Percentiles rank a stretch among this genome's conserved stretches.
Conservation (phyloP, 1,140 invertebrate genomes). For the Mercenaria mercenaria region DNA sequence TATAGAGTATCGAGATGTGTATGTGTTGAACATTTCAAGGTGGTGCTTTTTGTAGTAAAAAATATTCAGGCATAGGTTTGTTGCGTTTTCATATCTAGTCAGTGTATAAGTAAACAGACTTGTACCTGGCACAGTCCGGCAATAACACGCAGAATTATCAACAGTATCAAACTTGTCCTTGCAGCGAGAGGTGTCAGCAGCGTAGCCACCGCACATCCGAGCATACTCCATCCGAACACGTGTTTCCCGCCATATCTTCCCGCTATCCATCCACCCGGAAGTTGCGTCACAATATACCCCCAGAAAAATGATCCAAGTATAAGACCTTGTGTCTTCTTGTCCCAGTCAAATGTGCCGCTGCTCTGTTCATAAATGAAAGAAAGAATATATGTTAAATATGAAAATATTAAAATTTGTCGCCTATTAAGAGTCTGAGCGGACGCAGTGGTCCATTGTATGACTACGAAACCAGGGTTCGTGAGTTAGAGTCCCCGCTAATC, state of each 20-base stretch:
- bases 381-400: neutral
- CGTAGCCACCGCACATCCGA: constrained; percentile 92
- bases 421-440: too few species aligned
- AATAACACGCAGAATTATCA: constrained; percentile 35
- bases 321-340: constrained; percentile 81
- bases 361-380: constrained; percentile 67
- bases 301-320: constrained; percentile 84
- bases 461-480: too few species aligned
- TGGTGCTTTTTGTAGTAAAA: too few species aligned
- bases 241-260: constrained; percentile 92
- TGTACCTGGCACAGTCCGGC: constrained; percentile 53
- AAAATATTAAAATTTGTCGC: too few species aligned
- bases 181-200: constrained; percentile 93
- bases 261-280: constrained; percentile 92
- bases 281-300: constrained; percentile 85
- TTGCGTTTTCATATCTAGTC: too few species aligned
- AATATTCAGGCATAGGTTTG: too few species aligned
- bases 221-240: constrained; percentile 93
- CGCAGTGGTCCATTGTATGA: too few species aligned
- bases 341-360: constrained; percentile 83
- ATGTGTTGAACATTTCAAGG: too few species aligned
- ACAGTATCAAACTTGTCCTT: neutral
- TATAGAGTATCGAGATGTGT: too few species aligned
- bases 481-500: too few species aligned
- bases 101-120: too few species aligned